These are phyloP conservation scores for Proisotoma minuta DNA, from an alignment of 2,888 invertebrate genomes.

Conservation along the genomic window DNA sequence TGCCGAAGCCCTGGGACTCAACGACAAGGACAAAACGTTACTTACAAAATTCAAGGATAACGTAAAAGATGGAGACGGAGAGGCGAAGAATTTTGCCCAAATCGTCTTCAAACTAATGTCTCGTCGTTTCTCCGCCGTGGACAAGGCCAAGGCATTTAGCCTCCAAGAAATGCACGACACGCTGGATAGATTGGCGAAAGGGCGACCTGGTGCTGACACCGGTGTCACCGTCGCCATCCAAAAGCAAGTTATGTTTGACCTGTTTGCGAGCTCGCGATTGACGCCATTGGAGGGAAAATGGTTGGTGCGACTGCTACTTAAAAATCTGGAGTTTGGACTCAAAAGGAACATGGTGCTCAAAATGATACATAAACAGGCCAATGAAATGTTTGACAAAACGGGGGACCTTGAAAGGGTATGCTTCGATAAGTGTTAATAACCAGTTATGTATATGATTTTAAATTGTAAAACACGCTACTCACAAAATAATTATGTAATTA, in stretches of 20 bases:
- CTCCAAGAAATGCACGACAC: constrained; percentile 33
- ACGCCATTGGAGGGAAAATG: constrained; percentile 44
- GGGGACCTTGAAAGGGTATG: constrained; percentile 35
- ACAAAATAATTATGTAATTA: no score
- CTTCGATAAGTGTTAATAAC: neutral
- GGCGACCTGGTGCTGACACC: neutral
- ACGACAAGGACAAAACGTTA: constrained; percentile 21
- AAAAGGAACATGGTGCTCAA: constrained; percentile 23
- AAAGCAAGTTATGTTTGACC: constrained; percentile 25
- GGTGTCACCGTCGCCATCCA: constrained; percentile 27
- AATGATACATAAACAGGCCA: constrained; percentile 37
- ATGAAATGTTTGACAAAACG: constrained; percentile 22
- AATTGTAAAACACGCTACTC: neutral
- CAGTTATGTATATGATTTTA: neutral
- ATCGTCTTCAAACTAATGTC: constrained; percentile 24
- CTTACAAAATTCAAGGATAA: constrained; percentile 36
- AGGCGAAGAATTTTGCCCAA: constrained; percentile 19
- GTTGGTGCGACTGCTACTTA: constrained; percentile 40
- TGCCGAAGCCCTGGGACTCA: constrained; percentile 37
- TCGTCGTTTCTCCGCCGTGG: constrained; percentile 9
- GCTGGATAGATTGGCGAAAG: constrained; percentile 33
- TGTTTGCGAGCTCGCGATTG: constrained; percentile 21
- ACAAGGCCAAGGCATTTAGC: neutral
- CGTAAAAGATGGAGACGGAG: constrained; percentile 17
- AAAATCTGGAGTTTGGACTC: constrained; percentile 31